Evolutionary conservation across 2,888 invertebrate species (phyloP).

Genomic region (Cheilosia pagana): DNA sequence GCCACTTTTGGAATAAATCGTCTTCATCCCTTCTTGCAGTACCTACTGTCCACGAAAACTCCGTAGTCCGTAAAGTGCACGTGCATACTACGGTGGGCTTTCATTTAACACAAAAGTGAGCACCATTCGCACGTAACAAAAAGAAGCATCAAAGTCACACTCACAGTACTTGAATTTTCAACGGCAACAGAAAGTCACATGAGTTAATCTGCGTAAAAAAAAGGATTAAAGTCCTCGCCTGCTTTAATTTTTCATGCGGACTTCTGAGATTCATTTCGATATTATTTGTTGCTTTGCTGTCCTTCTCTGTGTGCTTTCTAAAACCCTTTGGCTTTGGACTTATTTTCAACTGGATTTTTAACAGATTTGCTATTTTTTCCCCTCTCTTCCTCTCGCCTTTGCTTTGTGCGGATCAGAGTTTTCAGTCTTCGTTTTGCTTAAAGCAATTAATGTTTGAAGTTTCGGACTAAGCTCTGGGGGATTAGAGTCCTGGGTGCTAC

Average conservation of each 20-base stretch:
- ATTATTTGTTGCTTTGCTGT: slow-evolving; percentile 9
- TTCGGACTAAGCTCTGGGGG: slow-evolving; percentile 24
- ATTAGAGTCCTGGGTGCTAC: slow-evolving; percentile 30
- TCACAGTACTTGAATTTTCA: slow-evolving; percentile 2
- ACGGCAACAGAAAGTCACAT: slow-evolving; percentile 9
- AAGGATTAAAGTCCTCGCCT: slow-evolving; percentile 37
- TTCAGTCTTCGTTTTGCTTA: slow-evolving; percentile 23
- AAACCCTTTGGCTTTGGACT: not conserved
- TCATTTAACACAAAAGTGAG: not conserved
- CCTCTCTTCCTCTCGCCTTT: not conserved
- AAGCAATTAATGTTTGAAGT: slow-evolving; percentile 52
- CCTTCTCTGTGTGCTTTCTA: not conserved
- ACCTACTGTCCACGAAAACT: not conserved
- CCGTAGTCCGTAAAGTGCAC: not conserved
- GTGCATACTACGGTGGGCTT: not conserved
- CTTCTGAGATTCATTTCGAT: slow-evolving; percentile 32
- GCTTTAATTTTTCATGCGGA: slow-evolving; percentile 9
- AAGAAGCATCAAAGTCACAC: slow-evolving; percentile 9
- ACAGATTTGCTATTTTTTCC: not conserved
- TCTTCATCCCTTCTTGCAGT: not conserved
- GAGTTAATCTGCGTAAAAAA: slow-evolving; percentile 41
- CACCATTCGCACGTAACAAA: slow-evolving; percentile 19
- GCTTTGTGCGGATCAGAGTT: slow-evolving; percentile 14
- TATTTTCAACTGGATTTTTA: slow-evolving; percentile 18
- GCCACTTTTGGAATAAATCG: not conserved